Base-by-base conservation (phyloP, 2,797 vertebrate genomes). In the Alectoris magna region DNA sequence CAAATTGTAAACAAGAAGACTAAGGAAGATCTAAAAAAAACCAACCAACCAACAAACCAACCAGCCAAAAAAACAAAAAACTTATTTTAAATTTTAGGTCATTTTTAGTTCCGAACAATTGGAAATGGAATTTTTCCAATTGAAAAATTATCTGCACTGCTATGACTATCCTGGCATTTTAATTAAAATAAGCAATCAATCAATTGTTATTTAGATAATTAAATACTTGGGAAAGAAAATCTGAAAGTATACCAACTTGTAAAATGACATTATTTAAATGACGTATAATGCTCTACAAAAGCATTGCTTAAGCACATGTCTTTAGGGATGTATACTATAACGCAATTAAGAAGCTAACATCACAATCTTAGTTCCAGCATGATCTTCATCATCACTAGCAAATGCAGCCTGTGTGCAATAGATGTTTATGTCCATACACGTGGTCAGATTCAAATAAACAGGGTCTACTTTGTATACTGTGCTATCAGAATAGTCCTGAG, bases 111-210 rank as follows among this genome's bases (percentile, higher is more conserved):
- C 21, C 43, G 87, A 78, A 18, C 2, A 64, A 17, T 43, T 77
- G 6, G 12, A 49, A 49, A 49, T 49, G 23, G 13, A 14, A 26
- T 49, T 26, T 49, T 49, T 26, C 48, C 24, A 49, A 49, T 87
- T 77, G 11, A 69, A 92, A 87, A 76, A 21, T 4, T 59, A 26
- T 58, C 68, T 87, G 5, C 24, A 75, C 49, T 83, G 4, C 14
- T 71, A 85, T 31, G 18, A 83, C 26, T 76, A 75, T 36, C 84
- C 73, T 36, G 39, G 46, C 2, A 48, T 69, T 71, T 85, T 70
- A 75, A 92, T 84, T 88, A 75, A 86, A 91, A 87, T 24, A 82
- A 71, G 19, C 5, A 92, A 78, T 19, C 7, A 53, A 43, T 14
- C 7, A 26, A 39, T 58, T 87, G 46, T 34, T 74, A 49, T 66